Base-by-base conservation (phyloP, 2,888 invertebrate genomes). In the Allacma fusca region DNA sequence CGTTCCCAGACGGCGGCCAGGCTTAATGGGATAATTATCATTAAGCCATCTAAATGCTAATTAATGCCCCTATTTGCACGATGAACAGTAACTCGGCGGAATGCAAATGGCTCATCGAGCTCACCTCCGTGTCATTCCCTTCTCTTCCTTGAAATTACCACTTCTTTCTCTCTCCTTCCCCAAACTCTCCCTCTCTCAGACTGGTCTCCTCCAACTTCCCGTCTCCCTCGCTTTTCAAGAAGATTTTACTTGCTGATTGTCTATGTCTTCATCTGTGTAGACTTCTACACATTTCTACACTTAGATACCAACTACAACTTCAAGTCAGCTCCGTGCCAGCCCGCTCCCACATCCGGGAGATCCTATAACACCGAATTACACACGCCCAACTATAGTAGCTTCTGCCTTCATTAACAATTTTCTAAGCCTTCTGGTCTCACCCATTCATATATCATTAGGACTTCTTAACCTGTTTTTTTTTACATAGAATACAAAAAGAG, bases 1-100 rank as follows among this genome's bases (percentile, higher is more conserved):
- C 68, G n/a, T 62, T 70, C 75, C 68, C 73, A 73, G 73, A 75
- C 79, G 79, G 80, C 81, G 80, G 78, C 77, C 76, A 76, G 75
- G 81, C 81, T 81, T 83, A 83, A 82, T 84, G 83, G 81, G 83
- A 82, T 88, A 88, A 88, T 88, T 88, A 88, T 88, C 88, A 87
- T 88, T 88, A 87, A 86, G 86, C 87, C 87, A 88, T 88, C 88
- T 88, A 88, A 88, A 88, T 84, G 88, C 88, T 88, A 88, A 88
- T 88, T 88, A 88, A 88, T 88, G 88, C 86, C 85, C 85, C 83
- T 83, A 84, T 83, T 84, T 83, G 80, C 82, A 81, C 81, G 82
- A 83, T 83, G 86, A 86, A 86, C 86, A 85, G 85, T 85, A 85
- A 86, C 84, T 85, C 86, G 86, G 86, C 85, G 86, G 85, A 86